phyloP scores from a whole-genome alignment of 2,113 vertebrate species.

The Procavia capensis region DNA sequence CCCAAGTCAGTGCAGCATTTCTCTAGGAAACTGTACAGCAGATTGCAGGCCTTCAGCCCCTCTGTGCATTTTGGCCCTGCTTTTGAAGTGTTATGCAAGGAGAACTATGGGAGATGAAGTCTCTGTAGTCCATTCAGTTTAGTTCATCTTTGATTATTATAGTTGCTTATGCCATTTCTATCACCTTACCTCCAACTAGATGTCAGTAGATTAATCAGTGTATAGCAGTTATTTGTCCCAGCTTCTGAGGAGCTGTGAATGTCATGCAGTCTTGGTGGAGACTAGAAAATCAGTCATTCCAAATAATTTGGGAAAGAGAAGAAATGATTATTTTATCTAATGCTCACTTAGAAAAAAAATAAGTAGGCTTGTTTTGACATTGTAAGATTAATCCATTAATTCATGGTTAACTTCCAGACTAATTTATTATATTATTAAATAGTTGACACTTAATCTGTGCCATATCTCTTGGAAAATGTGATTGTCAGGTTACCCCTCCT shows the following conservation, averaged over 20 bases:
- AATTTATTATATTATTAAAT: background rate
- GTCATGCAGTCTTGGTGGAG: slow-evolving; percentile 16
- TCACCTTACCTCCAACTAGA: background rate
- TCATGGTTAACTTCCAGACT: slow-evolving; percentile 40
- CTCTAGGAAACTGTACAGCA: background rate
- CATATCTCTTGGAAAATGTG: background rate
- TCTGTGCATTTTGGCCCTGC: background rate
- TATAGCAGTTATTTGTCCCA: background rate
- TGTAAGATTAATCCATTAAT: slow-evolving; percentile 41
- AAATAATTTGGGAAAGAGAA: slow-evolving; percentile 39
- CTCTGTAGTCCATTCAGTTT: background rate
- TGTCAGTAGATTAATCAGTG: background rate
- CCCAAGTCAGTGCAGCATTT: background rate
- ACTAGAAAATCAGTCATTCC: slow-evolving; percentile 20
- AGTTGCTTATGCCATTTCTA: background rate
- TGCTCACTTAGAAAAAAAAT: slow-evolving; percentile 29
- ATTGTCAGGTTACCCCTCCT: background rate
- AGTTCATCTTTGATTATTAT: background rate
- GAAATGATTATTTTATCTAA: slow-evolving; percentile 5
- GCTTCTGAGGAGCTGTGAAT: background rate
- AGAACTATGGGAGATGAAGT: background rate
- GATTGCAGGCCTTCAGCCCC: background rate
- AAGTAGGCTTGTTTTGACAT: background rate
- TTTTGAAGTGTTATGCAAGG: background rate
- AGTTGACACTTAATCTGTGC: background rate